A percentile compares a stretch with the other conserved stretches of the same genome.
These are phyloP conservation scores for Epicauta chinensis DNA, from an alignment of 1,140 invertebrate genomes.

Conservation along the genomic window DNA sequence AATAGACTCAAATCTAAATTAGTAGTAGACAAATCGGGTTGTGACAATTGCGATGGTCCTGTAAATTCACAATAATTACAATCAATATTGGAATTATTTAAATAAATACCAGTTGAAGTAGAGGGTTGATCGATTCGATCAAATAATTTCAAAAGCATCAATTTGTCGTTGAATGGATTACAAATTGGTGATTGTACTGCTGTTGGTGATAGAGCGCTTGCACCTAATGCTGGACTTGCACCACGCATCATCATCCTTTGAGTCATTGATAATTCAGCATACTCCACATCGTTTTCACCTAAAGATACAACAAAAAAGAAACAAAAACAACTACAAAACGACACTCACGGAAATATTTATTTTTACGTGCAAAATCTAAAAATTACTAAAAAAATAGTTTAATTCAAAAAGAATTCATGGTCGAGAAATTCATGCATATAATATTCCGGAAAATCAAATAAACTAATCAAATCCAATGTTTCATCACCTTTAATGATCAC, in stretches of 20 bases:
- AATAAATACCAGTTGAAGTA: background rate
- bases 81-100: conserved; percentile 3
- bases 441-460: background rate
- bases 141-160: conserved; percentile 32
- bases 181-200: no score
- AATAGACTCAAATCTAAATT: conserved; percentile 20
- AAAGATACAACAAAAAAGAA: conserved; percentile 18
- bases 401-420: background rate
- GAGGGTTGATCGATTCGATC: conserved; percentile 7
- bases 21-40: conserved; percentile 14
- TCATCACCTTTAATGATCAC: conserved; percentile 14
- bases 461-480: background rate
- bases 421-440: background rate
- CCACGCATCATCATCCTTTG: conserved; percentile 39
- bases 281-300: conserved; percentile 69
- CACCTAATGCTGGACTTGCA: conserved; percentile 21
- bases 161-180: conserved; percentile 31
- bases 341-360: background rate
- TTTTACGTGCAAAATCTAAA: background rate
- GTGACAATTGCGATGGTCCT: background rate
- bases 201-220: conserved; percentile 25
- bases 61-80: background rate
- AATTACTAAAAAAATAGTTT: background rate
- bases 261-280: conserved; percentile 55
- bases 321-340: background rate